These are phyloP conservation scores for Cathartes aura DNA, from an alignment of 2,113 vertebrate genomes.

Conservation along the genomic window DNA sequence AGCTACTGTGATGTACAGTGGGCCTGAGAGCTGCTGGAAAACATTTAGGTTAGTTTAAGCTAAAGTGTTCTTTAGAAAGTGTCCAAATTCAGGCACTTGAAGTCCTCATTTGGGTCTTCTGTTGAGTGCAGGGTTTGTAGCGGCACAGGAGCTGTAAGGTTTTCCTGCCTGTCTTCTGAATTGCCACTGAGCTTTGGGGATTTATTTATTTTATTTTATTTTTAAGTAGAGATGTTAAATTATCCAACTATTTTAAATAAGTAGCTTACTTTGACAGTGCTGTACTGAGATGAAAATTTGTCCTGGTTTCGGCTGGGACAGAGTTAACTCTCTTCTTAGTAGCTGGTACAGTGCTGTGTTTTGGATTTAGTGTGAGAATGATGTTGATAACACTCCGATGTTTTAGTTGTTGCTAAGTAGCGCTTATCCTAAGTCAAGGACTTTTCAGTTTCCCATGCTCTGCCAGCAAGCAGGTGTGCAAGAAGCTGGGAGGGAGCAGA, in stretches of 20 bases:
- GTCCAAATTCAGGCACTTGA: not conserved
- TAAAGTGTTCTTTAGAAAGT: not conserved
- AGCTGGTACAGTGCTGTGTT: too few relatives aligned
- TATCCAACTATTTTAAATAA: not conserved
- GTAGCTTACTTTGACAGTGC: not conserved
- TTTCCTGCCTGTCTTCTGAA: not conserved
- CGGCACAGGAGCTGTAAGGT: rapidly evolving
- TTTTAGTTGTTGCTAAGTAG: too few relatives aligned
- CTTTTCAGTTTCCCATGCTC: too few relatives aligned
- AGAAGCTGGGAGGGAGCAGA: too few relatives aligned
- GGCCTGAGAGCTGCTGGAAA: not conserved
- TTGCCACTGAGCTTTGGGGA: not conserved
- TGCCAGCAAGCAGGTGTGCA: too few relatives aligned
- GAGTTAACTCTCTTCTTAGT: too few relatives aligned
- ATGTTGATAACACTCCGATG: too few relatives aligned
- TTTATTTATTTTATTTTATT: not conserved
- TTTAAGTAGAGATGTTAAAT: not conserved
- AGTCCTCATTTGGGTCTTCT: not conserved
- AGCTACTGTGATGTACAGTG: not conserved
- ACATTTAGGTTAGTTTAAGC: not conserved
- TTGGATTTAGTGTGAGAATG: too few relatives aligned
- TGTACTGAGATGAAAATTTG: not conserved
- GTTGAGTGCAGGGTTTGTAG: not conserved
- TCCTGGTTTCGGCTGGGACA: too few relatives aligned
- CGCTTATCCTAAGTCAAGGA: too few relatives aligned